phyloP scores from a whole-genome alignment of 2,113 vertebrate species.

The human region GRCh38 chr3:28591501-28592000 shows the following conservation, averaged over 20 bases:
- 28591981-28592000: background rate
- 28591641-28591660: background rate
- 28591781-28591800: background rate
- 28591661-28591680: background rate
- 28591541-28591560: background rate
- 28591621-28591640: background rate
- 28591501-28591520: background rate
- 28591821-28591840: background rate
- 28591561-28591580: background rate
- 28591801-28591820: background rate
- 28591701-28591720: accelerated
- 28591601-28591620: background rate
- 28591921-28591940: background rate
- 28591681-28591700: background rate
- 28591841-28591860: background rate
- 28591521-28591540: background rate
- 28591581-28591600: background rate
- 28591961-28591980: background rate
- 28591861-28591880: background rate
- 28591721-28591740: accelerated
- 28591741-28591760: background rate
- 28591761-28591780: background rate
- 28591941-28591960: background rate
- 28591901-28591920: background rate
- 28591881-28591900: background rate